Evolutionary conservation across 2,888 invertebrate species (phyloP).

Genomic region (Hybos culiciformis): DNA sequence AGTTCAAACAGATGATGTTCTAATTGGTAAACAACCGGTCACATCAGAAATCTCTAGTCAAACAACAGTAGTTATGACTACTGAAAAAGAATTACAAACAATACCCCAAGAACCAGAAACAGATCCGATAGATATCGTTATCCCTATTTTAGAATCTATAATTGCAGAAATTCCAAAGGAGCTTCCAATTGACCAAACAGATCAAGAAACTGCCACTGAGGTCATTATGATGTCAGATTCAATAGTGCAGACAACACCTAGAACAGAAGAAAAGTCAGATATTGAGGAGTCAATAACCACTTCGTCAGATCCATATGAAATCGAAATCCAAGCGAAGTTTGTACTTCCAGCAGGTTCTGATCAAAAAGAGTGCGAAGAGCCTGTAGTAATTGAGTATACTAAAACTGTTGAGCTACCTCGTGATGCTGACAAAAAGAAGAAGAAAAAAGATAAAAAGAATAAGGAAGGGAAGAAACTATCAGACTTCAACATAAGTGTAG

Average conservation of each 20-base stretch:
- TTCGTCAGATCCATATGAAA: slow-evolving; percentile 33
- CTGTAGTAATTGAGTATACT: slow-evolving; percentile 26
- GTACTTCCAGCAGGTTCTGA: slow-evolving; percentile 42
- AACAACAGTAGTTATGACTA: slow-evolving; percentile 24
- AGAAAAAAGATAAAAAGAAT: slow-evolving; percentile 16
- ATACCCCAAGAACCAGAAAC: slow-evolving; percentile 20
- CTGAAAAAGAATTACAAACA: slow-evolving; percentile 32
- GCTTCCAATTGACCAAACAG: slow-evolving; percentile 14
- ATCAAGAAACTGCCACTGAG: slow-evolving; percentile 21
- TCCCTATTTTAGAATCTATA: slow-evolving; percentile 29
- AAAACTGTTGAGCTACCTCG: slow-evolving; percentile 30
- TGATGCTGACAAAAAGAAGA: slow-evolving; percentile 35
- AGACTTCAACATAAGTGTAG: slow-evolving; percentile 27
- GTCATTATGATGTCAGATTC: slow-evolving; percentile 20
- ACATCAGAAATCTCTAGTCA: slow-evolving; percentile 27
- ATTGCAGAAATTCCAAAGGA: slow-evolving; percentile 21
- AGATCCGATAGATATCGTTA: slow-evolving; percentile 25
- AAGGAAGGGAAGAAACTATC: slow-evolving; percentile 32
- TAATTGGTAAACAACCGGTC: slow-evolving; percentile 22
- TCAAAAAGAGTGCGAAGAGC: slow-evolving; percentile 21
- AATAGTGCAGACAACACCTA: slow-evolving; percentile 28
- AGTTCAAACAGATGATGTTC: slow-evolving; percentile 36
- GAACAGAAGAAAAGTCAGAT: slow-evolving; percentile 15
- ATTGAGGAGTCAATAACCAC: slow-evolving; percentile 20
- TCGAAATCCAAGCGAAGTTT: slow-evolving; percentile 44